phyloP scores from a whole-genome alignment of 1,140 invertebrate species.

The Laupala kohalensis region DNA sequence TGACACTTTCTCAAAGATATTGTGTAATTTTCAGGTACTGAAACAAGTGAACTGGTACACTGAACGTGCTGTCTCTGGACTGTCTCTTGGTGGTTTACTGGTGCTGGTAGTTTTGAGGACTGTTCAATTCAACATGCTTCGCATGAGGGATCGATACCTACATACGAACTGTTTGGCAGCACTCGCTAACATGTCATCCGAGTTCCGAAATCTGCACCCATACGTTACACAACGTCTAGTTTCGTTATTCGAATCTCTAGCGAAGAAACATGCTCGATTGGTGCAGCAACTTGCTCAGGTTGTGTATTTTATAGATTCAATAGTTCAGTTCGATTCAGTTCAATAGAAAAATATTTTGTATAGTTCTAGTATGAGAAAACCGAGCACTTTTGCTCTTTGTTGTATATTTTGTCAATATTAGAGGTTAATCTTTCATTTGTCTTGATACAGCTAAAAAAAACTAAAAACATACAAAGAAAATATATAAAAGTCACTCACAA shows the following conservation, averaged over 20 bases:
- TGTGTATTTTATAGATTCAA: too few relatives aligned
- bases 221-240: constrained; percentile 91
- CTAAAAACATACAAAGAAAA: too few relatives aligned
- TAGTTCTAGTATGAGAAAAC: too few relatives aligned
- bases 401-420: too few relatives aligned
- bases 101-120: constrained; percentile 90
- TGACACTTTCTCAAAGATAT: neutral
- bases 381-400: too few relatives aligned
- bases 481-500: too few relatives aligned
- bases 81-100: constrained; percentile 88
- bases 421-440: too few relatives aligned
- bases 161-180: constrained; percentile 96
- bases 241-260: constrained; percentile 75
- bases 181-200: constrained; percentile 93
- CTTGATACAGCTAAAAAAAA: too few relatives aligned
- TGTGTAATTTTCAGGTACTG: constrained; percentile 47
- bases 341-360: too few relatives aligned
- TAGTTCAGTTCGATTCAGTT: too few relatives aligned
- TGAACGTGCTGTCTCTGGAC: constrained; percentile 76
- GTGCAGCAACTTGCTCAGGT: constrained; percentile 32
- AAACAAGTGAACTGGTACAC: constrained; percentile 86
- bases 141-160: constrained; percentile 90
- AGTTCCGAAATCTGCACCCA: constrained; percentile 86
- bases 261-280: constrained; percentile 58
- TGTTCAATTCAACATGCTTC: constrained; percentile 95